A percentile compares a stretch with the other conserved stretches of the same genome.
Evolutionary conservation across 2,888 invertebrate genomes (phyloP).

Genomic region (Cinara cedri): DNA sequence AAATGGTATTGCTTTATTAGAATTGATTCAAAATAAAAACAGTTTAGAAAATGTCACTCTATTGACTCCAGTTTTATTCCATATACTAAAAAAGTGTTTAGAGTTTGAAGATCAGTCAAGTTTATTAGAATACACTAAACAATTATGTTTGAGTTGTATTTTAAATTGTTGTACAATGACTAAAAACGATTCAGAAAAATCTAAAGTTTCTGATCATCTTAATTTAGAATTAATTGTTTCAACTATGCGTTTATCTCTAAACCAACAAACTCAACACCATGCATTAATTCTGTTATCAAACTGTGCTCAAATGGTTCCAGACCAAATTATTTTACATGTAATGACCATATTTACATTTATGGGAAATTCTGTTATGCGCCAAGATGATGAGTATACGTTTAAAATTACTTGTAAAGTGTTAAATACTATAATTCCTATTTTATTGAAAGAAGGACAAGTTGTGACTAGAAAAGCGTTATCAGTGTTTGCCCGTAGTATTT

Average conservation of each 20-base stretch:
- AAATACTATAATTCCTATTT: constrained; percentile 85
- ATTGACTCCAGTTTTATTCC: constrained; percentile 78
- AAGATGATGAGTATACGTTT: constrained; percentile 94
- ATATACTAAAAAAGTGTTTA: constrained; percentile 78
- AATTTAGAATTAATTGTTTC: constrained; percentile 83
- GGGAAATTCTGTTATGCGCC: constrained; percentile 89
- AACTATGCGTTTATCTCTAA: constrained; percentile 86
- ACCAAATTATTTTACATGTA: constrained; percentile 87
- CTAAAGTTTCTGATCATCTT: constrained; percentile 65
- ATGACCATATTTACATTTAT: constrained; percentile 98
- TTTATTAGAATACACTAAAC: constrained; percentile 83
- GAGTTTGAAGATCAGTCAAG: constrained; percentile 80
- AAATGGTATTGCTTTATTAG: constrained; percentile 78
- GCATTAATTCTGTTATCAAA: constrained; percentile 83
- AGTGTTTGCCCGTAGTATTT: constrained; percentile 88
- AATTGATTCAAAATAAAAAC: constrained; percentile 84
- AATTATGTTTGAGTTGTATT: constrained; percentile 79
- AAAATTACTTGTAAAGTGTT: constrained; percentile 90
- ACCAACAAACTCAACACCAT: constrained; percentile 95
- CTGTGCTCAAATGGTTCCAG: constrained; percentile 79
- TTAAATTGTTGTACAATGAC: constrained; percentile 71
- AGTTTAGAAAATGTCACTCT: constrained; percentile 73
- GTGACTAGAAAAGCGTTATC: constrained; percentile 68
- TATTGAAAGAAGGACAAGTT: constrained; percentile 66
- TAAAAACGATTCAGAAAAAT: constrained; percentile 63